phyloP scores from a whole-genome alignment of 1,140 invertebrate genomes.

The Odontomachus brunneus region DNA sequence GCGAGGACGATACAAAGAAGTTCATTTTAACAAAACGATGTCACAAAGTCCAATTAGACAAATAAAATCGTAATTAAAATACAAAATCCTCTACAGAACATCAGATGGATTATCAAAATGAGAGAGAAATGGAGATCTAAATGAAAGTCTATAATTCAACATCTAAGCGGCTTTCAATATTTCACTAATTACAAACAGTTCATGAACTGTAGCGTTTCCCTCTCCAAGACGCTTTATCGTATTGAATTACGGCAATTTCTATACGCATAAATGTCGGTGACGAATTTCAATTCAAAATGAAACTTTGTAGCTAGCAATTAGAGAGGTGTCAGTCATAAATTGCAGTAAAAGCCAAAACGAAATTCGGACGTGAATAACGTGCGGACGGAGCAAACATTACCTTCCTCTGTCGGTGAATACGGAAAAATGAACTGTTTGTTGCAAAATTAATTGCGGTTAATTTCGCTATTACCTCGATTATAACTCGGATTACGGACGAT shows the following conservation, averaged over 20 bases:
- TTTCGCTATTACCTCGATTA: slow-evolving; percentile 29
- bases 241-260: not conserved
- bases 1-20: not conserved
- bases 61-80: not conserved
- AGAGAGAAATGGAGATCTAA: not conserved
- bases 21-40: not conserved
- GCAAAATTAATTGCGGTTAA: slow-evolving; percentile 49
- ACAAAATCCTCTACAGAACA: slow-evolving; percentile 1
- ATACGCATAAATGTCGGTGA: not conserved
- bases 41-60: not conserved
- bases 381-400: slow-evolving; percentile 34
- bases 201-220: not conserved
- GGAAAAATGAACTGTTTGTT: slow-evolving; percentile 37
- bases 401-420: not conserved
- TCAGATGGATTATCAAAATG: not conserved
- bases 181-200: not conserved
- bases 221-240: not conserved
- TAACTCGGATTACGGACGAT: not conserved
- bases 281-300: slow-evolving; percentile 12
- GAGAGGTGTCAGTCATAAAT: slow-evolving; percentile 18
- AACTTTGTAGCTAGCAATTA: slow-evolving; percentile 21
- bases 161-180: not conserved
- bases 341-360: slow-evolving; percentile 9
- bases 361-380: slow-evolving; percentile 31
- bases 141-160: not conserved